These are phyloP conservation scores for Drosophila ficusphila DNA, from an alignment of 1,140 invertebrate species.

Conservation along the genomic window DNA sequence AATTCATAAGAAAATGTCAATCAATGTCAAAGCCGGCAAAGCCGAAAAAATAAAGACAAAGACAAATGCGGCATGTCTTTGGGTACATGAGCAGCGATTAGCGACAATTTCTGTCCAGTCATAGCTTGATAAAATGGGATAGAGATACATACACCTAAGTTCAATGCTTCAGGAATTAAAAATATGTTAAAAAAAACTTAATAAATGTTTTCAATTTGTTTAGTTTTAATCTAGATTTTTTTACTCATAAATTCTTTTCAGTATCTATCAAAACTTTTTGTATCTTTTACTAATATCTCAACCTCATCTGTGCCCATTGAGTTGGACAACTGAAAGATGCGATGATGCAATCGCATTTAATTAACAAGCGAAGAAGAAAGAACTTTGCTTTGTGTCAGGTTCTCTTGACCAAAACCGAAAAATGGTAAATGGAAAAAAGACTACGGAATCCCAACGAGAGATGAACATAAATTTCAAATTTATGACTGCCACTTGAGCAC, in stretches of 20 bases:
- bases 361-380: slow-evolving; percentile 46
- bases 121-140: slow-evolving; percentile 33
- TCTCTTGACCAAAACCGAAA: slow-evolving; percentile 50
- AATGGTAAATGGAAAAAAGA: slow-evolving; percentile 17
- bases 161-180: not conserved
- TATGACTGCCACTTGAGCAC: slow-evolving; percentile 69
- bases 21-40: slow-evolving; percentile 42
- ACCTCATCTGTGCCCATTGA: not conserved
- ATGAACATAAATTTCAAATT: slow-evolving; percentile 77
- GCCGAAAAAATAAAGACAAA: slow-evolving; percentile 45
- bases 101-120: slow-evolving; percentile 60
- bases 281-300: not conserved
- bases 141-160: not conserved
- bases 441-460: slow-evolving; percentile 29
- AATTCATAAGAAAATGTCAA: slow-evolving; percentile 56
- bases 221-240: too few species aligned
- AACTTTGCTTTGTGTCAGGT: slow-evolving; percentile 40
- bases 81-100: slow-evolving; percentile 49
- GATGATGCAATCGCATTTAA: slow-evolving; percentile 72
- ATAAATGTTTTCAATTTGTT: not conserved
- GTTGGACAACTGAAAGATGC: slow-evolving; percentile 46
- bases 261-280: not conserved
- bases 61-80: slow-evolving; percentile 57
- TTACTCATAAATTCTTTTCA: not conserved
- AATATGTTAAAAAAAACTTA: too few species aligned